Base-by-base conservation (phyloP, 2,888 invertebrate genomes). In the Schrankia costaestrigalis region DNA sequence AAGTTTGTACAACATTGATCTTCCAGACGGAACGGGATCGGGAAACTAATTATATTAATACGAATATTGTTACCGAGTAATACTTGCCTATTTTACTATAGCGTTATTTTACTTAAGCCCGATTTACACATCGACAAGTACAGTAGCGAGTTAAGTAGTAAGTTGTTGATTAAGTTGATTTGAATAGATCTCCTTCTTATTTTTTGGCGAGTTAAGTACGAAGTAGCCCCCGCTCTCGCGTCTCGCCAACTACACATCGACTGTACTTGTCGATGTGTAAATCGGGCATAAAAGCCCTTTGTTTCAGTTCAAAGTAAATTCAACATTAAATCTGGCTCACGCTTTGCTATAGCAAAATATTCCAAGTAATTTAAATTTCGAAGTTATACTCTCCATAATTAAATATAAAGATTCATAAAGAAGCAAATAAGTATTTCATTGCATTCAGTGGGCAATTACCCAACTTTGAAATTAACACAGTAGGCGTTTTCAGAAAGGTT, bases 1-100 rank as follows among this genome's bases (percentile, higher is more conserved):
- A 69, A 67, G 52, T 66, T 68, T 28, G 47, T 35, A 35, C 47
- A 55, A 57, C 63, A 63, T 62, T 66, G 63, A 69, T 70, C 61
- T 64, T 55, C 37, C 36, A 40, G 51, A 57, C 37, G 51, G 49
- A 51, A 56, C 47, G 49, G 53, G 55, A 67, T 67, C 27, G 46
- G 37, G 42, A 42, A 50, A 49, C 47, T 50, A 49, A 44, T 53
- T 50, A 55, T 51, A 47, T 50, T 59, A 48, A 39, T 36, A 52
- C 23, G 28, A 47, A 41, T 41, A 31, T 42, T 36, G 45, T 36
- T 30, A 27, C 25, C 13, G 29, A 35, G 26, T 25, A 34, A 13
- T 28, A 34, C 33, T 36, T 49, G 40, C 14, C 26, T 42, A 35
- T 45, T n/a, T 55, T 34, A 47, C 24, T 18, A 35, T 26, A 28